Percentiles rank a stretch among this genome's conserved stretches.
phyloP scores from a whole-genome alignment of 92 coral and sea anemone genomes.

The Zoanthus solanderi region DNA sequence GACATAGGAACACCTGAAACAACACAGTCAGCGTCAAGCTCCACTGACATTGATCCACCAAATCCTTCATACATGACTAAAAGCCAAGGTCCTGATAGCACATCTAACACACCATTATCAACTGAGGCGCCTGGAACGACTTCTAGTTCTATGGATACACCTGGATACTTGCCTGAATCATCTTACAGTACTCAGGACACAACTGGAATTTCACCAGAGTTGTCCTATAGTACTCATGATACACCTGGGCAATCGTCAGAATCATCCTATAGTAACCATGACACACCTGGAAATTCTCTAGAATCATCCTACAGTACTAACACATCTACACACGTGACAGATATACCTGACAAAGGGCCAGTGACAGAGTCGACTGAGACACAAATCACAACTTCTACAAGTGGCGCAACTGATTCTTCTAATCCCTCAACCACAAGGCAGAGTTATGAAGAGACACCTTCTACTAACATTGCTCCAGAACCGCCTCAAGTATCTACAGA shows the following conservation, averaged over 20 bases:
- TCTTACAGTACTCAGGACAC: neutral
- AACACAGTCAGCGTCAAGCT: neutral
- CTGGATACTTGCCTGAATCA: neutral
- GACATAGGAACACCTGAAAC: neutral
- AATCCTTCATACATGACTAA: neutral
- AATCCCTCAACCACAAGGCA: neutral
- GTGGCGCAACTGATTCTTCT: neutral
- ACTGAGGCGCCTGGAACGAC: neutral
- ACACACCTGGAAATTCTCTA: neutral
- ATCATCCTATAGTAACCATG: neutral
- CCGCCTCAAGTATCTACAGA: neutral
- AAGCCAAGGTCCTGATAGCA: conserved; percentile 8
- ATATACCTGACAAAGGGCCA: neutral
- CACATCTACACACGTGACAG: neutral
- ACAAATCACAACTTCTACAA: neutral
- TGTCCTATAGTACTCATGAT: neutral
- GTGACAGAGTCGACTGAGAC: neutral
- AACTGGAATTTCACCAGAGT: neutral
- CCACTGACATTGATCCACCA: neutral
- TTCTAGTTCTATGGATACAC: neutral
- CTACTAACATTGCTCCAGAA: neutral
- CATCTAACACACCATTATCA: neutral
- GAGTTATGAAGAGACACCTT: conserved; percentile 5
- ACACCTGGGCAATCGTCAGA: too few relatives aligned
- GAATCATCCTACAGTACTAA: neutral